Evolutionary conservation across 2,113 vertebrate species (phyloP).

Genomic region (Laterallus jamaicensis): DNA sequence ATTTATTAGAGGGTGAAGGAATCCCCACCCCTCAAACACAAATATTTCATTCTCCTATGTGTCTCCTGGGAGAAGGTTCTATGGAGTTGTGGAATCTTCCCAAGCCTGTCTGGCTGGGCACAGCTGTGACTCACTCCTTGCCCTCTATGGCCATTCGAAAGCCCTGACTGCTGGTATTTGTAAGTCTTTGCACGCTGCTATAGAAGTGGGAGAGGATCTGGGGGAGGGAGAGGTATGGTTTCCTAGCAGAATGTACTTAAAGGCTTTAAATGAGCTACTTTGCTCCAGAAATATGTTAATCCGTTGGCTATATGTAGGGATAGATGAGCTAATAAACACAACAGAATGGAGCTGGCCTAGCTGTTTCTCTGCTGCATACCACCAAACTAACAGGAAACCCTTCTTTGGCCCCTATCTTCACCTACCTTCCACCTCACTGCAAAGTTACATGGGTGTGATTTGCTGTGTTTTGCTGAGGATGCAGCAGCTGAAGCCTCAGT

Average conservation of each 20-base stretch:
- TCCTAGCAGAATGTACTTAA: not conserved
- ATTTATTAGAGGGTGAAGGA: fast-evolving
- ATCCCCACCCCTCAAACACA: fast-evolving
- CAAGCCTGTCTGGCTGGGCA: not conserved
- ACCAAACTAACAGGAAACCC: not conserved
- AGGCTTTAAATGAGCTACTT: not conserved
- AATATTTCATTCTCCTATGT: fast-evolving
- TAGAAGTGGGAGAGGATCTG: not conserved
- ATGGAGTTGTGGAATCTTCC: not conserved
- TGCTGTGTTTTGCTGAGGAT: not conserved
- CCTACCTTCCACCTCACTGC: not conserved
- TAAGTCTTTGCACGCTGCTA: not conserved
- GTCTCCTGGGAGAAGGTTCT: not conserved
- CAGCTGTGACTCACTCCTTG: not conserved
- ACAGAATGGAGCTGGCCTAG: not conserved
- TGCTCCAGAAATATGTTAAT: not conserved
- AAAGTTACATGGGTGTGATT: not conserved
- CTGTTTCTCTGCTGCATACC: not conserved
- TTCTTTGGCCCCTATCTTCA: not conserved
- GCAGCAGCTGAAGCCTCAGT: not conserved
- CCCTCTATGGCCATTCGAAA: not conserved
- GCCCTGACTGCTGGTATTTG: not conserved
- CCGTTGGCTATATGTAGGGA: not conserved
- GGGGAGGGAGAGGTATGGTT: not conserved
- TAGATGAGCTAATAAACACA: not conserved